Evolutionary conservation across 2,113 vertebrate species (phyloP), one percentile per base, ranked within the genome.

Genomic region (Polypterus senegalus): DNA sequence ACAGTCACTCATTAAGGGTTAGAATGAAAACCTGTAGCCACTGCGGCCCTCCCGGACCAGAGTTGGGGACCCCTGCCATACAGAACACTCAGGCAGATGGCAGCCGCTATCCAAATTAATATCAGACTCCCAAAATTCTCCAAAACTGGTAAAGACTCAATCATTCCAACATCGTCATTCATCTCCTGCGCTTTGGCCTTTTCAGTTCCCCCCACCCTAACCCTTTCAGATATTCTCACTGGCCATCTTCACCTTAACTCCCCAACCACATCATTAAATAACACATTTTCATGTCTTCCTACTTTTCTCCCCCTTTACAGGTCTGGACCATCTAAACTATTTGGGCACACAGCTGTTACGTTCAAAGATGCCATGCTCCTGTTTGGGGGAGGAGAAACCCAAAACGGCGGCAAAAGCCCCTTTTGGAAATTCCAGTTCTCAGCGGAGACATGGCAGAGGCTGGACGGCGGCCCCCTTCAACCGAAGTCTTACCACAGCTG

Each of bases 371-470:
- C 70, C 7, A 86, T 95, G 89, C 80, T 93, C 61, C 57, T 93
- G 5, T 87, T 88, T 47, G 91, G 90, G 1, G 90, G 90, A 65
- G 86, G 88, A 0, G 66, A 83, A 78, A 80, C 81, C 74, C 84
- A 81, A 58, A 81, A 70, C 70, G 75, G 57, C 46, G 75, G 80
- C 4, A 69, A 65, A 10, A 78, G 69, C 63, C 75, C 68, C 60
- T 64, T 94, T 65, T 93, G 91, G 91, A 85, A 74, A 55, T 91
- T 85, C 68, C 67, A 69, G 74, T 86, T 93, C 73, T 71, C n/a
- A 11, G 71, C 77, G 0, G 79, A 82, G 47, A 72, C 66, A 3
- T 93, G 90, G 92, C 76, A 74, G 67, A 87, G 80, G 72, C 61
- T 89, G 0, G 62, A 62, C 0, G 76, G 76, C 66, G 74, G 65